Evolutionary conservation across 2,113 vertebrate genomes (phyloP).

Genomic region (Dromaius novaehollandiae): DNA sequence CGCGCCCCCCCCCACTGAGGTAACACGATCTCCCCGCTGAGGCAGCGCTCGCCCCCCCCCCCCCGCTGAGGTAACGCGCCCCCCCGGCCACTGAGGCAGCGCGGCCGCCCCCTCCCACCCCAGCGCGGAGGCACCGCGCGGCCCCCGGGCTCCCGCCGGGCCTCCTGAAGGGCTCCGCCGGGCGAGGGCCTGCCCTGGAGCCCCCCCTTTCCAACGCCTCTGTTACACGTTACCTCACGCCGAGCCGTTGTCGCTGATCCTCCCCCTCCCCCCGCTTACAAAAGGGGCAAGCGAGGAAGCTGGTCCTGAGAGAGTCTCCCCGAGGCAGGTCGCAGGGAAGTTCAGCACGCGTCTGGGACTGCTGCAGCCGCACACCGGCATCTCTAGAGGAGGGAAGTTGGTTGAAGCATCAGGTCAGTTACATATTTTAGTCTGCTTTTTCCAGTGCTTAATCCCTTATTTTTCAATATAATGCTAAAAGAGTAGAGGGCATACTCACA

Average conservation of each 20-base stretch:
- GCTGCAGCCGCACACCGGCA: background rate
- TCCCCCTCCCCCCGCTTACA: background rate
- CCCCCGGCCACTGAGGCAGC: background rate
- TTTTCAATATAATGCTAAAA: no score
- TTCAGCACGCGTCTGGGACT: accelerated
- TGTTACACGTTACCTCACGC: background rate
- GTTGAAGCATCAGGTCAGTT: background rate
- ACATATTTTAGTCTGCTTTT: accelerated
- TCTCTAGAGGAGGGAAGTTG: background rate
- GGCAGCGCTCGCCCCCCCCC: no score
- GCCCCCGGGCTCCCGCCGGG: no score
- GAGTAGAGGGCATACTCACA: accelerated
- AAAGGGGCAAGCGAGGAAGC: background rate
- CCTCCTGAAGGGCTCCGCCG: no score
- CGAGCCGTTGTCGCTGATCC: no score
- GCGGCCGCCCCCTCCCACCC: background rate
- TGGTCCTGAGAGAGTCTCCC: background rate
- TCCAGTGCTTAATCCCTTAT: background rate
- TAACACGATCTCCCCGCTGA: no score
- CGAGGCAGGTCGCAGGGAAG: background rate
- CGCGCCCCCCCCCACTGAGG: no score
- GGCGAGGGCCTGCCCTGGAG: no score
- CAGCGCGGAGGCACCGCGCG: no score
- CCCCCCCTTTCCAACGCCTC: no score
- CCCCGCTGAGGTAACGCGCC: background rate